Conservation (phyloP, 2,888 invertebrate species). For the Apocheima hispidaria region DNA sequence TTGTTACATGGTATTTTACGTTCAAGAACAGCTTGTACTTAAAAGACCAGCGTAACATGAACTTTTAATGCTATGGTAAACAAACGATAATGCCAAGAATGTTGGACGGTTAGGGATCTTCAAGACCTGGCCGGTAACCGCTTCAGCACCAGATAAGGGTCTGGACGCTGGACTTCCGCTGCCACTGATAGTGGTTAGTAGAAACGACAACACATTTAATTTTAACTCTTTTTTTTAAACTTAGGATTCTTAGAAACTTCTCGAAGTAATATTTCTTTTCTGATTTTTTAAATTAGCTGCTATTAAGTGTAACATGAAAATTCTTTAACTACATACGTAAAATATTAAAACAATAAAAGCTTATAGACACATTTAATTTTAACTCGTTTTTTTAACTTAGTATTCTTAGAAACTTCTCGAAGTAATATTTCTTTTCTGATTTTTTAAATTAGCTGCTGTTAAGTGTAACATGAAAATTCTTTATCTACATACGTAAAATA, state of each 20-base stretch:
- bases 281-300: background rate
- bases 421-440: background rate
- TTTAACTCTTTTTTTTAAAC: conserved; percentile 41
- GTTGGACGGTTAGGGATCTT: conserved; percentile 58
- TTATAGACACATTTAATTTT: conserved; percentile 47
- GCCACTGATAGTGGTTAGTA: conserved; percentile 56
- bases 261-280: background rate
- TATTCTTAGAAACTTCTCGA: conserved; percentile 49
- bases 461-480: too few relatives aligned
- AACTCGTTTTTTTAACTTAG: conserved; percentile 44
- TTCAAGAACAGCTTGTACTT: conserved; percentile 25
- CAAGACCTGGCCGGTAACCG: conserved; percentile 58
- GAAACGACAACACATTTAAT: conserved; percentile 57
- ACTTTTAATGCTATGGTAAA: conserved; percentile 56
- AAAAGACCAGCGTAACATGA: conserved; percentile 56
- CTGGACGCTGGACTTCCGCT: conserved; percentile 68
- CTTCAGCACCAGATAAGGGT: conserved; percentile 68
- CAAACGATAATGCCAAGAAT: conserved; percentile 57
- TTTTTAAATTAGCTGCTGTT: background rate
- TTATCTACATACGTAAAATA: too few relatives aligned
- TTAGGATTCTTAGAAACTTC: conserved; percentile 51
- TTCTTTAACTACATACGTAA: too few relatives aligned
- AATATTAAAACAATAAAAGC: too few relatives aligned
- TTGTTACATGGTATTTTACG: conserved; percentile 46
- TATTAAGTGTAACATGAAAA: too few relatives aligned